These are phyloP conservation scores for Chloroceryle aenea DNA, from an alignment of 2,113 vertebrate species.

Conservation along the genomic window DNA sequence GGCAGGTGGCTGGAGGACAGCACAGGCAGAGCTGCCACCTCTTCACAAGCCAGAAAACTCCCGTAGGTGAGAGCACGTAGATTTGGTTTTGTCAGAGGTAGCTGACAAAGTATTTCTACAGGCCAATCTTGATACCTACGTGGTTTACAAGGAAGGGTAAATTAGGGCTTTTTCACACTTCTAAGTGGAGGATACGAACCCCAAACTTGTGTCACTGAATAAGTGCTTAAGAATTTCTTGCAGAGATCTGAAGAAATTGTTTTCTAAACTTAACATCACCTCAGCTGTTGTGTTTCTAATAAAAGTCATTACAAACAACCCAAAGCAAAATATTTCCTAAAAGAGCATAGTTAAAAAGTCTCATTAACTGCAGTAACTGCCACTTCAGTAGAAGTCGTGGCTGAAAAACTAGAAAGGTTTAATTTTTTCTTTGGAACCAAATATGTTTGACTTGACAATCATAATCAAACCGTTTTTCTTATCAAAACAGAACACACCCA, in stretches of 20 bases:
- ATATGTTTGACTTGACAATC: not conserved
- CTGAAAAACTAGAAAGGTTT: constrained; percentile 3
- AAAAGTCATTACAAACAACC: not conserved
- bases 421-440: not conserved
- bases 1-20: not conserved
- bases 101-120: not conserved
- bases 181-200: not conserved
- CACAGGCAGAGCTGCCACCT: not conserved
- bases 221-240: not conserved
- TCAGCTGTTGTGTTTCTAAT: not conserved
- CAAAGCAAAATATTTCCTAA: not conserved
- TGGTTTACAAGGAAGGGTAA: not conserved
- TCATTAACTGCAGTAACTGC: not conserved
- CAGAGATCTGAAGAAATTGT: not conserved
- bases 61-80: not conserved
- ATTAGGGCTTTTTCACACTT: not conserved
- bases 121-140: fast-evolving
- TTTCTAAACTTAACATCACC: not conserved
- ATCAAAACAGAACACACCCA: not conserved
- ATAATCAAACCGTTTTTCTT: not conserved
- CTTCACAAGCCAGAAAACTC: not conserved
- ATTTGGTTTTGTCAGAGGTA: not conserved
- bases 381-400: not conserved
- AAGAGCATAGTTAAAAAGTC: not conserved
- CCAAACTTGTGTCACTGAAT: not conserved